Percentiles rank a stretch among this genome's conserved stretches.
phyloP scores from a whole-genome alignment of 1,140 invertebrate genomes.

The Hylaeus volcanicus region DNA sequence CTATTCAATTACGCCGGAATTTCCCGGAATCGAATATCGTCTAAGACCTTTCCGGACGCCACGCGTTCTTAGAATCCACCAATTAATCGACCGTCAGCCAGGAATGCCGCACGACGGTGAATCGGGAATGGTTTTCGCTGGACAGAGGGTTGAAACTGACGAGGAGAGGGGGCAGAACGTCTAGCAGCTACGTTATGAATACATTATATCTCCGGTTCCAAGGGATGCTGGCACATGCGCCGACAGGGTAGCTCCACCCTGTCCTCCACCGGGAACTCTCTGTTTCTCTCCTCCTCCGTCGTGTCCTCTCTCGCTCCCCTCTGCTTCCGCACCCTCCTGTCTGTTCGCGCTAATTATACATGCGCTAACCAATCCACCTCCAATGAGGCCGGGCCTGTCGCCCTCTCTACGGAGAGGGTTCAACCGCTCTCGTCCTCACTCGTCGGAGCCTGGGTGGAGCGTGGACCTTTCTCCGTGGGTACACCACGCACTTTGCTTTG shows the following conservation, averaged over 20 bases:
- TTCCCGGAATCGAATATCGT: constrained; percentile 44
- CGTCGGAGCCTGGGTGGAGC: constrained; percentile 70
- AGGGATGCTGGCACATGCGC: constrained; percentile 77
- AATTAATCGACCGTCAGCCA: constrained; percentile 59
- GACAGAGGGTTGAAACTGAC: constrained; percentile 50
- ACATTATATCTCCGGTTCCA: constrained; percentile 72
- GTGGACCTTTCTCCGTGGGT: constrained; percentile 59
- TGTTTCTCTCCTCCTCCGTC: constrained; percentile 29
- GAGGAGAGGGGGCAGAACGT: constrained; percentile 42
- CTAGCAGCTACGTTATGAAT: constrained; percentile 73
- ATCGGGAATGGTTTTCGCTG: constrained; percentile 58
- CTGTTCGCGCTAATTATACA: constrained; percentile 73
- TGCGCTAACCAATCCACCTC: constrained; percentile 75
- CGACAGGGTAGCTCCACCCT: constrained; percentile 73
- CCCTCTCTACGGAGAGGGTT: constrained; percentile 68
- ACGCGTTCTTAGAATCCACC: constrained; percentile 41
- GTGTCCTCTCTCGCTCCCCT: background rate
- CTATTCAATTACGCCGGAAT: constrained; percentile 35
- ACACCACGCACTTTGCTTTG: constrained; percentile 64
- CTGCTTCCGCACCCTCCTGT: constrained; percentile 33
- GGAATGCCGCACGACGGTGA: constrained; percentile 37
- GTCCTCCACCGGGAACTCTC: constrained; percentile 57
- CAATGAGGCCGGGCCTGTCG: constrained; percentile 68
- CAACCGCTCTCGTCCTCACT: constrained; percentile 59
- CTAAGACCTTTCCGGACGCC: constrained; percentile 18